A percentile compares a stretch with the other conserved stretches of the same genome.
phyloP scores from a whole-genome alignment of 2,113 vertebrate genomes.

The Sialia sialis region DNA sequence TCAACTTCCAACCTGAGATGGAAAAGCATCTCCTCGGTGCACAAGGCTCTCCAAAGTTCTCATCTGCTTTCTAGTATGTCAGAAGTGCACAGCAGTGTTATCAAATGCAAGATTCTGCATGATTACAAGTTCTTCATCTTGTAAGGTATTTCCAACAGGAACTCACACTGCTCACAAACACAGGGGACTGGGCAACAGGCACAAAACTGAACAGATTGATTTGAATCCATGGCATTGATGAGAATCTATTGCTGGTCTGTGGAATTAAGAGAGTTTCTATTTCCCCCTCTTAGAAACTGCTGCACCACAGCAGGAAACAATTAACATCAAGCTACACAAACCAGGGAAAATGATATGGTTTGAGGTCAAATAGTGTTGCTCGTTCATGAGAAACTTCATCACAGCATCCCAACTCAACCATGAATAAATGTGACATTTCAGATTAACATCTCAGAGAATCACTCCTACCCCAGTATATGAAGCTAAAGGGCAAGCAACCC shows the following conservation, averaged over 20 bases:
- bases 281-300: neutral
- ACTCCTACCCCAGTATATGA: accelerated
- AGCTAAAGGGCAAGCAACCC: neutral
- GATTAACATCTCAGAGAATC: neutral
- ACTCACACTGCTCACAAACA: neutral
- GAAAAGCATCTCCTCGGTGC: neutral
- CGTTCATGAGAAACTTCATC: neutral
- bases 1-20: neutral
- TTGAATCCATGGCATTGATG: accelerated
- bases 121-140: neutral
- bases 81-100: neutral
- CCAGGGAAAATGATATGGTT: neutral
- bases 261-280: neutral
- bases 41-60: neutral
- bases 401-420: neutral
- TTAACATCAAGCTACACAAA: neutral
- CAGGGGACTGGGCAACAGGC: neutral
- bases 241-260: neutral
- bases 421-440: neutral
- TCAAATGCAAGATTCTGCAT: neutral
- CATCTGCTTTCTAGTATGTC: neutral
- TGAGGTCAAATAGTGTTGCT: neutral
- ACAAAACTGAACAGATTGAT: neutral
- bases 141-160: neutral
- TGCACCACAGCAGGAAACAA: neutral